Percentiles rank a stretch among this genome's conserved stretches.
These are phyloP conservation scores for Plumapathes pennacea DNA, from an alignment of 92 coral and sea anemone genomes.

Conservation along the genomic window DNA sequence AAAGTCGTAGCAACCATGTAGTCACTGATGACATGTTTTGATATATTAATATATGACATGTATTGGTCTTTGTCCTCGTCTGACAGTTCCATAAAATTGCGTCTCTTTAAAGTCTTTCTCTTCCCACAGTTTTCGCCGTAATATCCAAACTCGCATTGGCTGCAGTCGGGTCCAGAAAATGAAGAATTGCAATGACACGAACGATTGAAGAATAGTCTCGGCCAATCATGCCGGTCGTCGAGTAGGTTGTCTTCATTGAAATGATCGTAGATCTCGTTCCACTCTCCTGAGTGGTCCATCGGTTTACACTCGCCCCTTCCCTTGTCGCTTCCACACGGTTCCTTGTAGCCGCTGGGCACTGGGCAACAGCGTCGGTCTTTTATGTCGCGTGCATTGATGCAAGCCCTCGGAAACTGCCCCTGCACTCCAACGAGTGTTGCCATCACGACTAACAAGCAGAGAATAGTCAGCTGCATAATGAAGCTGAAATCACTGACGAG, in stretches of 20 bases:
- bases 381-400: constrained; percentile 40
- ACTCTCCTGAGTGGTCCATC: constrained; percentile 28
- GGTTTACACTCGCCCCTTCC: constrained; percentile 60
- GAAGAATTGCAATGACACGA: constrained; percentile 48
- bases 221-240: constrained; percentile 77
- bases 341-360: constrained; percentile 41
- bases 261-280: constrained; percentile 45
- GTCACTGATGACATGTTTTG: constrained; percentile 45
- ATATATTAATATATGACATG: constrained; percentile 57
- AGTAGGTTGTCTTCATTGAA: constrained; percentile 22
- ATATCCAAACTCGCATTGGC: constrained; percentile 74
- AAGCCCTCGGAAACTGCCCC: constrained; percentile 71
- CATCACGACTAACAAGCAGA: too few relatives aligned
- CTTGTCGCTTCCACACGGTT: constrained; percentile 61
- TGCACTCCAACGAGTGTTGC: too few relatives aligned
- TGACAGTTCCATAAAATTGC: constrained; percentile 40
- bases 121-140: constrained; percentile 52
- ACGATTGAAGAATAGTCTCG: constrained; percentile 34
- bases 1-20: constrained; percentile 41
- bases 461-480: too few relatives aligned
- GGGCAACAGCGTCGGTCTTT: constrained; percentile 65
- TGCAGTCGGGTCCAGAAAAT: constrained; percentile 69
- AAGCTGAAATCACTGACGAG: too few relatives aligned
- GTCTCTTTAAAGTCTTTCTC: constrained; percentile 36
- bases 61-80: constrained; percentile 51